Conservation (phyloP, 2,113 vertebrate species). For the Eolophus roseicapilla region DNA sequence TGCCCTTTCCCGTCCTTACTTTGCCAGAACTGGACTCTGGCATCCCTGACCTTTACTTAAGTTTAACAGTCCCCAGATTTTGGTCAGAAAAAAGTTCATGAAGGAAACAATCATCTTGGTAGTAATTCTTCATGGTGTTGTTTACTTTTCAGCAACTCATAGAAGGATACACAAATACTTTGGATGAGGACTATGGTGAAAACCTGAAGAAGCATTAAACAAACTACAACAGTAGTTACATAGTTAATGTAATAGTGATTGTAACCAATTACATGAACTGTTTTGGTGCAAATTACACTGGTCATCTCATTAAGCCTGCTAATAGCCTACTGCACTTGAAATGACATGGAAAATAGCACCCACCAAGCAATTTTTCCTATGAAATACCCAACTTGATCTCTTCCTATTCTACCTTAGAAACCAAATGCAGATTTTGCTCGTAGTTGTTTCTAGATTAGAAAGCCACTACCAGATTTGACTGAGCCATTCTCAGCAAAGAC, state of each 20-base stretch:
- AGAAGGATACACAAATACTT: not conserved
- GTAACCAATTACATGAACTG: not conserved
- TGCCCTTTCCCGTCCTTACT: not conserved
- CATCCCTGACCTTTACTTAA: not conserved
- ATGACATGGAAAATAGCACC: not conserved
- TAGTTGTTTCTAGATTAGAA: not conserved
- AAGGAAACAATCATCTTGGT: not conserved
- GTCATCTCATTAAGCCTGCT: not conserved
- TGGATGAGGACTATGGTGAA: not conserved
- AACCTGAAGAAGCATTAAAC: not conserved
- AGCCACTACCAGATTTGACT: not conserved
- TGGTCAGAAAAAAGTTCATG: not conserved
- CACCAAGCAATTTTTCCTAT: not conserved
- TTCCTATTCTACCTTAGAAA: not conserved
- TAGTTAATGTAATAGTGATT: not conserved
- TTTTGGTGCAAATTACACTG: not conserved
- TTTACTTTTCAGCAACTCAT: not conserved
- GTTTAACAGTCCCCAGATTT: not conserved
- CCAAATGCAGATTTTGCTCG: not conserved
- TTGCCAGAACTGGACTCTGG: not conserved
- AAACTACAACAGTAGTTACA: not conserved
- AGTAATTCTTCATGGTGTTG: not conserved
- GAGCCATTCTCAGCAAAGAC: not conserved
- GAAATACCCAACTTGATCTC: not conserved
- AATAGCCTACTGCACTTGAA: not conserved